Base-by-base conservation (phyloP, 1,140 invertebrate species). In the Oedothorax gibbosus region DNA sequence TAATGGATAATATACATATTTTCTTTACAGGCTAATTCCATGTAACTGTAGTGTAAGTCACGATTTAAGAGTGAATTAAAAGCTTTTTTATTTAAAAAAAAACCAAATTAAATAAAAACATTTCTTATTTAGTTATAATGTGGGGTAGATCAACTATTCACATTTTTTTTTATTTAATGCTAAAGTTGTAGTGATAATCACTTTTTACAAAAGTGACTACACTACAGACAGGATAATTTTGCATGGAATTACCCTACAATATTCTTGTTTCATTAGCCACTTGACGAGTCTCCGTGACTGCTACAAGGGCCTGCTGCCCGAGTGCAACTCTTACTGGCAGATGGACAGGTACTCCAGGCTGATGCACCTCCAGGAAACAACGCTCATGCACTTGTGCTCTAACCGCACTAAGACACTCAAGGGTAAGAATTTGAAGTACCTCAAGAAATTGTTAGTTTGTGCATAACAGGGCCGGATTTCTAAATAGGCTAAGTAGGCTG, bases 271-370 rank as follows among this genome's bases (percentile, higher is more conserved):
- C 9, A 12, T 20, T 5, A 80, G 78, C 18, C 53, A 80, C 20
- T 53, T 65, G 11, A 35, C 53, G 7, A 20, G 51, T 7, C 53
- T 80, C 12, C 20, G 71, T 7, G 54, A 57, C 2, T 80, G 78
- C 20, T 80, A 69, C 50, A 57, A 56, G 21, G 60, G 20, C 4
- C 20, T 71, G 7, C n/a, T 35, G 20, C 14, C 15, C 35, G 78
- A 80, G 50, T 80, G 78, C 14, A 7, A 56, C 7, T 18, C 78
- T 3, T 80, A 80, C 21, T 80, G 78, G 78, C 78, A 80, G 20
- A 15, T 80, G 12, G 51, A 80, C 1, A 35, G 66, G 49, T 80
- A 57, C 14, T 21, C 49, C 3, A 80, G 66, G 51, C 3, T 80
- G 54, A 71, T 80, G 54, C 50, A 18, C 8, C 7, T 57, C 18